A percentile compares a stretch with the other conserved stretches of the same genome.
These are phyloP conservation scores for Pollimyrus isidori DNA, from an alignment of 2,113 vertebrate genomes.

Conservation along the genomic window DNA sequence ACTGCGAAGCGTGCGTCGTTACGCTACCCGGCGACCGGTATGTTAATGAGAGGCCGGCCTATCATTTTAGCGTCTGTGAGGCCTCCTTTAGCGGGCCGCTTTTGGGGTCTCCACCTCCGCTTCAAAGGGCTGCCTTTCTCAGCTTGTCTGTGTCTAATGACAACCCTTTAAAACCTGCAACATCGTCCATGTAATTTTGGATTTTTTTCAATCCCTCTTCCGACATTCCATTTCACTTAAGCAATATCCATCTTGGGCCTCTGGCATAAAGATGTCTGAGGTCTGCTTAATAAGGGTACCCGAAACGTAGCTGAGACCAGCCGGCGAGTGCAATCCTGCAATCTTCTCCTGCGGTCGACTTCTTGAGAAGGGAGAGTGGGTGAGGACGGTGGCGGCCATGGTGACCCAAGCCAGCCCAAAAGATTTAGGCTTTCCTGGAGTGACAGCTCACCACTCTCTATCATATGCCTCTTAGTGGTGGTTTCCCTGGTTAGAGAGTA, in stretches of 20 bases:
- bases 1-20: background rate
- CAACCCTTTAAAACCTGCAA: background rate
- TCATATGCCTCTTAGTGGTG: constrained; percentile 15
- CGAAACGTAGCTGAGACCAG: constrained; percentile 35
- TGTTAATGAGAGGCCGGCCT: constrained; percentile 1
- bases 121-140: background rate
- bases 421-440: constrained; percentile 9
- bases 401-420: constrained; percentile 15
- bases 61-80: background rate
- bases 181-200: background rate
- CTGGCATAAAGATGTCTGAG: constrained; percentile 42
- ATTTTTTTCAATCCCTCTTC: background rate
- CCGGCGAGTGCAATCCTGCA: constrained; percentile 48
- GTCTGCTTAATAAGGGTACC: constrained; percentile 48
- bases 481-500: constrained; percentile 29
- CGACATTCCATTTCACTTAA: constrained; percentile 31
- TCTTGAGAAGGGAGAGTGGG: constrained; percentile 26
- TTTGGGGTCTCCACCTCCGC: background rate
- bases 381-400: constrained; percentile 11
- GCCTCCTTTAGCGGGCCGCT: background rate
- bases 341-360: constrained; percentile 49
- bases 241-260: constrained; percentile 39
- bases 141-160: background rate
- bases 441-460: background rate
- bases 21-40: background rate